Percentiles rank a stretch among this genome's conserved stretches.
Conservation (phyloP, 2,797 vertebrate species). For the Phalanger gymnotis region DNA sequence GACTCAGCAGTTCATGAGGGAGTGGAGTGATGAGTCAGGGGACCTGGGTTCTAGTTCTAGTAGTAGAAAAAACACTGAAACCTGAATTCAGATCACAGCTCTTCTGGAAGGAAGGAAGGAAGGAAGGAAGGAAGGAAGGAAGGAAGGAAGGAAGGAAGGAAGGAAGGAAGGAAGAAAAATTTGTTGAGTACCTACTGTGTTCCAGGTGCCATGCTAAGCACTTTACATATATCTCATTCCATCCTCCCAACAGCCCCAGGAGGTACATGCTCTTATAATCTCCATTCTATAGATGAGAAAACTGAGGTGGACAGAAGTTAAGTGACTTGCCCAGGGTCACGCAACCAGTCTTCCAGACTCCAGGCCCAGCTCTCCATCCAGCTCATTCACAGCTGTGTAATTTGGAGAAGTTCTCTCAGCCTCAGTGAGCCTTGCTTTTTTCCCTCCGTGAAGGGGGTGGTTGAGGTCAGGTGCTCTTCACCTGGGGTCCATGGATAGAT, state of each 20-base stretch:
- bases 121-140: not conserved
- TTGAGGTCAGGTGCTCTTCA: not conserved
- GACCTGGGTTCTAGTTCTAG: not conserved
- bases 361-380: not conserved
- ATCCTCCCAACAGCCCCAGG: not conserved
- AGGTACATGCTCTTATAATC: not conserved
- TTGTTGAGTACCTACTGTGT: not conserved
- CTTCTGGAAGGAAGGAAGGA: not conserved
- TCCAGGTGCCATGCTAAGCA: not conserved
- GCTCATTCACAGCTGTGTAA: not conserved
- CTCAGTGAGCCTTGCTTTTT: not conserved
- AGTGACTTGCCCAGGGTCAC: not conserved
- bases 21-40: not conserved
- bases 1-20: not conserved
- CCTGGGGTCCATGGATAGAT: not conserved
- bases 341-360: not conserved
- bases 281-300: not conserved
- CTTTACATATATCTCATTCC: not conserved
- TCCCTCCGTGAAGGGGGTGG: not conserved
- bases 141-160: too few relatives aligned
- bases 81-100: not conserved
- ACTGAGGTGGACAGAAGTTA: not conserved
- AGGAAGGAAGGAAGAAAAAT: not conserved
- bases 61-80: not conserved
- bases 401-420: not conserved